phyloP scores from a whole-genome alignment of 2,113 vertebrate species.

The Gulo gulo region DNA sequence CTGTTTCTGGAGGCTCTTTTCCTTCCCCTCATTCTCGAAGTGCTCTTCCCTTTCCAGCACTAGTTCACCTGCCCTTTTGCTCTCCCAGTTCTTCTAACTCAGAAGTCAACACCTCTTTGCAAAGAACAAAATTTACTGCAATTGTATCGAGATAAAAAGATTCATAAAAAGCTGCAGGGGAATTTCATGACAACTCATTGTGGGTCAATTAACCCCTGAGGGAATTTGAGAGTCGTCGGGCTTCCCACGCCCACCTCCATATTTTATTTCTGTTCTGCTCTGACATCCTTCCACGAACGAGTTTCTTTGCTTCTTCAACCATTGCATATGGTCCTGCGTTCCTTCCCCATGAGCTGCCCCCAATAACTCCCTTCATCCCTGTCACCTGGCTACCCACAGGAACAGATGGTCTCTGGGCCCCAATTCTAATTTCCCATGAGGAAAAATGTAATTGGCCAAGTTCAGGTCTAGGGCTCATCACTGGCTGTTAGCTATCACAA shows the following conservation, averaged over 20 bases:
- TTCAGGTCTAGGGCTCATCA: not conserved
- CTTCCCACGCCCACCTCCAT: no score
- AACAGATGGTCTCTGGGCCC: not conserved
- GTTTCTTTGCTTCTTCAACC: not conserved
- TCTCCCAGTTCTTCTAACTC: not conserved
- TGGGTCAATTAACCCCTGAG: not conserved
- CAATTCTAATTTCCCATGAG: not conserved
- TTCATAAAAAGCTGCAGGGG: not conserved
- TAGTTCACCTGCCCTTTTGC: not conserved
- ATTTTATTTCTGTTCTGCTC: not conserved
- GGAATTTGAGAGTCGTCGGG: not conserved
- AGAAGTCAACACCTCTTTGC: not conserved
- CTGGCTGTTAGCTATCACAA: not conserved
- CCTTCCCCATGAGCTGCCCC: not conserved
- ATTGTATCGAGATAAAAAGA: not conserved
- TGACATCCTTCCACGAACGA: not conserved
- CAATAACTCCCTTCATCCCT: not conserved
- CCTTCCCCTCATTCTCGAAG: not conserved
- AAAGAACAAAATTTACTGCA: not conserved
- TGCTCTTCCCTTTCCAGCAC: not conserved
- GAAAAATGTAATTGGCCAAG: not conserved
- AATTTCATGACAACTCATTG: not conserved
- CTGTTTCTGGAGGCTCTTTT: not conserved
- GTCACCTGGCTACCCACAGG: not conserved
- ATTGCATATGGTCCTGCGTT: accelerated